These are phyloP conservation scores for Polymixis lichenea DNA, from an alignment of 2,888 invertebrate species.

Conservation along the genomic window DNA sequence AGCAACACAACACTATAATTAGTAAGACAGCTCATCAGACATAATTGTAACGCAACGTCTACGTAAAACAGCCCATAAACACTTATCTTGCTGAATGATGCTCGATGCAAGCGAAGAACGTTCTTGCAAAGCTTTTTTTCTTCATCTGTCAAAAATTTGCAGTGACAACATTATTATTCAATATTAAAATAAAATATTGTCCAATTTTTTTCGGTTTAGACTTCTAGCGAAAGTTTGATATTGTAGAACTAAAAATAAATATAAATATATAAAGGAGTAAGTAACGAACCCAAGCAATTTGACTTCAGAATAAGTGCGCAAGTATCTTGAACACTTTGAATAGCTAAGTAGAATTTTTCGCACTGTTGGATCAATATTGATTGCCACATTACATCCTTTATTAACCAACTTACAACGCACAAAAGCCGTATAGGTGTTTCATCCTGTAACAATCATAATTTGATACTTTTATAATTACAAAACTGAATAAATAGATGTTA, in stretches of 20 bases:
- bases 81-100: constrained; percentile 24
- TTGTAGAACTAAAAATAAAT: too few relatives aligned
- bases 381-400: constrained; percentile 1
- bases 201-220: too few relatives aligned
- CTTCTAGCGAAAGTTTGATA: neutral
- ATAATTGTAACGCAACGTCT: constrained; percentile 1
- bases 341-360: constrained; percentile 45
- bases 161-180: neutral
- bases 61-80: constrained; percentile 6
- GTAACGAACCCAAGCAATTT: constrained; percentile 18
- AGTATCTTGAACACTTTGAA: constrained; percentile 24
- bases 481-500: neutral
- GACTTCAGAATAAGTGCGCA: constrained; percentile 32
- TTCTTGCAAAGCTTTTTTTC: constrained; percentile 22
- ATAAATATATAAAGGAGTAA: too few relatives aligned
- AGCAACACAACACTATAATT: too few relatives aligned
- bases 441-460: constrained; percentile 8
- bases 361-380: constrained; percentile 18
- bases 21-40: neutral
- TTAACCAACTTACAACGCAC: constrained; percentile 6
- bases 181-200: too few relatives aligned
- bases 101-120: constrained; percentile 22
- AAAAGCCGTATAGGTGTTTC: neutral
- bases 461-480: neutral
- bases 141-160: constrained; percentile 2